Evolutionary conservation across 2,888 invertebrate genomes (phyloP), one percentile per base, ranked within the genome.

Genomic region (Drosophila birchii): DNA sequence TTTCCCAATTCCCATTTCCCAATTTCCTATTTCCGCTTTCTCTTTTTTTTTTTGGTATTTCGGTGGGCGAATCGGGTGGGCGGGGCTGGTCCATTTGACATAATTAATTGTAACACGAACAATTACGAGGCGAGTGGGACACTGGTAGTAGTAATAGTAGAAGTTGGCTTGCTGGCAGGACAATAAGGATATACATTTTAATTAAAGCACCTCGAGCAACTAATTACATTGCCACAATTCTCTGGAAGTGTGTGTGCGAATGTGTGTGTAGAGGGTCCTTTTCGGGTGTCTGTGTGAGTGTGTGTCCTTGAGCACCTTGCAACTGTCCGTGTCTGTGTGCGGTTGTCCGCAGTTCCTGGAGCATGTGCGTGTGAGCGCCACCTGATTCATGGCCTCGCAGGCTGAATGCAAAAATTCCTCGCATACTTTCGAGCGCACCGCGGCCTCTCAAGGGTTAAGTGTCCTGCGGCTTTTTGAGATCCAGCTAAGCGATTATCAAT

Each of bases 61-160:
- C 26, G 20, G n/a, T 9, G 29, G 26, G 54, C 57, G 34, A 26
- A 23, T 51, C 16, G 51, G 3, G 18, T 34, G 58, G 47, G 36
- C 44, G 41, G 38, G 53, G n/a, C 54, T 66, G 54, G 56, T 68
- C 76, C 86, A 80, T 85, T 86, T 83, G 86, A 81, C 84, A 81
- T 84, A 88, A 85, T 88, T 85, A 85, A 85, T 85, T 85, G 88
- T 78, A 78, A 81, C 85, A 85, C 84, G 84, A 81, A 88, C 88
- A 88, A 85, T 85, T 85, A 86, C 88, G 70, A 68, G 67, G 71
- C 74, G 51, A 38, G 51, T 43, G 29, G 29, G 49, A 44, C 59
- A 26, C 11, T 11, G 9, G 54, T 20, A 18, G 32, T 20, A 23
- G 38, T 5, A n/a, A 18, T 36, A 16, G 51, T 26, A 29, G 47